Base-by-base conservation (phyloP, 1,140 invertebrate genomes). In the Ceratina australensis region DNA sequence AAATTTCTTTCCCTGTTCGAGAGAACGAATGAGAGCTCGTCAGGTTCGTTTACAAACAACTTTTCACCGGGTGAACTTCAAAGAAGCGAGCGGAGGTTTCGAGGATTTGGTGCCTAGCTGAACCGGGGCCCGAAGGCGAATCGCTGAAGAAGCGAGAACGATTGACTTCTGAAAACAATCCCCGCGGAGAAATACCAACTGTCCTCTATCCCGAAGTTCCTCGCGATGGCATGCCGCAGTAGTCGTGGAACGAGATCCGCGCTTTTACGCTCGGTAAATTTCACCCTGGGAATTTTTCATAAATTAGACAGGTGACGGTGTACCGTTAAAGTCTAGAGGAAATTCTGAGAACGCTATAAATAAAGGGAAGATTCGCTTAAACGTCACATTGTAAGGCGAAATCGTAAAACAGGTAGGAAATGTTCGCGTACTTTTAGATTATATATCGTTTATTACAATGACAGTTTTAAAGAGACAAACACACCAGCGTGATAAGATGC, bases 341-440 rank as follows among this genome's bases (percentile, higher is more conserved):
- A 84, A 84, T 85, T 85, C 83, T 61, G 79, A 84, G 83, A 81
- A 84, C 72, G 78, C 71, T 79, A 85, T 85, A 85, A 85, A 85
- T 85, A 85, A 80, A 60, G 73, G 72, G 84, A 84, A 71, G 65
- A 64, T 76, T 78, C 74, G 78, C 74, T 54, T 47, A 68, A 28
- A 33, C 56, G 64, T 65, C 78, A 52, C 33, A 42, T 42, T 42
- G 33, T 10, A 10, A 42, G 5, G 33, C 33, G 10, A 42, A 42
- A 42, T 42, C 33, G 33, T 42, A 42, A 42, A 42, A 42, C 10
- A 42, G 33, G 33, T 42, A 10, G 8, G 10, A 42, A 42, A 42
- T 8, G 10, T 42, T 3, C 33, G 10, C 10, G 10, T 42, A 5
- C 5, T 42, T 42, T 42, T 42, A 8, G 0, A 42, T 42, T 42